Evolutionary conservation across 2,888 invertebrate genomes (phyloP), one percentile per base, ranked within the genome.

Genomic region (Gastracanthus pulcherrimus): DNA sequence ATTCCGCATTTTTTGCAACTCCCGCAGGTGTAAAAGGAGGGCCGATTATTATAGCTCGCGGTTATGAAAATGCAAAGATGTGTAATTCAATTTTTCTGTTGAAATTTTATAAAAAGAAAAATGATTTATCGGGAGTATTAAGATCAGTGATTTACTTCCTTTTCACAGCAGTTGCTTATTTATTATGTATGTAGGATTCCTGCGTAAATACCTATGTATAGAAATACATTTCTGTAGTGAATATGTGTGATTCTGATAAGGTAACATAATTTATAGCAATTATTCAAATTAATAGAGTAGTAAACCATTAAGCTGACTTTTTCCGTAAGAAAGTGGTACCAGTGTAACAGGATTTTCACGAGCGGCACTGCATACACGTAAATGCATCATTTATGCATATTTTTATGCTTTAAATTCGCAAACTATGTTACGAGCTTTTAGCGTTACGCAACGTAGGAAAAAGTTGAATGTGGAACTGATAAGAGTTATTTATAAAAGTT

Each of bases 271-370:
- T 67, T 58, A 38, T 26, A 4, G 55, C 29, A 69, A 67, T 76
- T 67, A 76, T 67, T 67, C 34, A 67, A 58, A 76, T 67, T 67
- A 64, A 75, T 75, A 45, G 74, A 75, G 64, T 26, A 38, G 38
- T 26, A n/a, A 19, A 13, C 31, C n/a, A 9, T 23, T 11, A 13
- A 4, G 23, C 3, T 1, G 13, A 23, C 5, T 16, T 5, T 23
- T 26, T 26, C 7, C 23, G 23, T 7, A 4, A 11, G 69, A 2
- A 6, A 26, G 41, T 31, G 11, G 16, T 31, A 60, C 29, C 11
- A 29, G 64, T n/a, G 29, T 13, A 60, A 60, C 72, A n/a, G 60
- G 60, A 60, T 72, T 60, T 60, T 34, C 58, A 9, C 16, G n/a
- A 60, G 34, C 60, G 72, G 71, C 41, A 72, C 71, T 13, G 34